Evolutionary conservation across 2,113 vertebrate species (phyloP).

Genomic region (Ascaphus truei): DNA sequence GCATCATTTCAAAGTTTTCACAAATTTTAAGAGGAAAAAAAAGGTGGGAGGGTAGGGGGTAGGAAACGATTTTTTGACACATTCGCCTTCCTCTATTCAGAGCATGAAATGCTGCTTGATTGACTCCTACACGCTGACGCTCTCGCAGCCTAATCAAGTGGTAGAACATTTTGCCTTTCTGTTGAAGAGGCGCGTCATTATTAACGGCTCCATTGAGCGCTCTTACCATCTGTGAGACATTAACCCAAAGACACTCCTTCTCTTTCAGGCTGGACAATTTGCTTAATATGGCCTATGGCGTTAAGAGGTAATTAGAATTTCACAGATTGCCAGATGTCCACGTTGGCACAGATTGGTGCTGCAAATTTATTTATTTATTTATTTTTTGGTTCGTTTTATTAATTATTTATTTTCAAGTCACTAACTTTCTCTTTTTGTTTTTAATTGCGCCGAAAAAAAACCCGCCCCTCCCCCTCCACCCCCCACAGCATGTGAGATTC

Average conservation of each 20-base stretch:
- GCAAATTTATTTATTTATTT: constrained; percentile 72
- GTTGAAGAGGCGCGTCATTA: constrained; percentile 79
- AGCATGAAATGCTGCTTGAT: constrained; percentile 47
- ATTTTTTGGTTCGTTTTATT: constrained; percentile 60
- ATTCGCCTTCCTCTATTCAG: too few species aligned
- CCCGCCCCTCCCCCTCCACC: constrained; percentile 71
- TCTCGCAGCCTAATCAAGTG: constrained; percentile 49
- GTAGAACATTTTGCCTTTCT: constrained; percentile 67
- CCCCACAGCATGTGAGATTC: constrained; percentile 78
- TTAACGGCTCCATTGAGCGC: constrained; percentile 99
- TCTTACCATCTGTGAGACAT: constrained; percentile 99
- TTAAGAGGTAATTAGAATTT: constrained; percentile 99
- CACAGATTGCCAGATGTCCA: constrained; percentile 99
- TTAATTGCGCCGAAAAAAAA: too few species aligned
- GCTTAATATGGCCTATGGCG: constrained; percentile 99
- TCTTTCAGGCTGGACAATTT: constrained; percentile 99
- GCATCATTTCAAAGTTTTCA: too few species aligned
- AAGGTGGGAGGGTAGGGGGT: too few species aligned
- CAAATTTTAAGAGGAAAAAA: too few species aligned
- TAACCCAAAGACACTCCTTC: constrained; percentile 99
- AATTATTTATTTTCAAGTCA: constrained; percentile 74
- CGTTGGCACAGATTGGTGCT: constrained; percentile 91
- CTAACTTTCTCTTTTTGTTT: constrained; percentile 73
- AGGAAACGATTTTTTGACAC: too few species aligned
- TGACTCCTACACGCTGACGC: constrained; percentile 59